phyloP scores from a whole-genome alignment of 2,113 vertebrate species.

The Amia ocellicauda region DNA sequence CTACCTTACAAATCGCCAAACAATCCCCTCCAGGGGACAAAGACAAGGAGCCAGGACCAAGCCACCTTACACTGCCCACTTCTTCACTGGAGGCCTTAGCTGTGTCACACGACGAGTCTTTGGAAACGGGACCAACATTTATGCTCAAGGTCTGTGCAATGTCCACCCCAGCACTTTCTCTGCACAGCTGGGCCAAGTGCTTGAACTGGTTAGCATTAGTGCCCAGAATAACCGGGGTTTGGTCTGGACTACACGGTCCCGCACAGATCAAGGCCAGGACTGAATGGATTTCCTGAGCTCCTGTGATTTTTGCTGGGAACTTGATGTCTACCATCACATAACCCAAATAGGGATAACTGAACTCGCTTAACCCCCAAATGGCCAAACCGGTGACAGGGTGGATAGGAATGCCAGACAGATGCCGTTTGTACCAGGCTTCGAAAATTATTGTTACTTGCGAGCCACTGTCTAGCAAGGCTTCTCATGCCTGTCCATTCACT shows the following conservation, averaged over 20 bases:
- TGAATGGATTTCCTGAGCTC: neutral
- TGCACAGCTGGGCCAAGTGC: slow-evolving; percentile 11
- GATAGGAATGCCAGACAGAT: slow-evolving; percentile 20
- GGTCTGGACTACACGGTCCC: slow-evolving; percentile 8
- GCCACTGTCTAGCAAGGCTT: slow-evolving; percentile 29
- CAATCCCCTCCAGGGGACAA: slow-evolving; percentile 7
- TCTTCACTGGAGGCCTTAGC: too few species aligned
- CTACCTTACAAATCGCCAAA: slow-evolving; percentile 9
- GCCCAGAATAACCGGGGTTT: slow-evolving; percentile 21
- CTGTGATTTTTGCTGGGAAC: slow-evolving; percentile 6
- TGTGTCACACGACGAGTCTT: too few species aligned
- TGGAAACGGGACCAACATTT: too few species aligned
- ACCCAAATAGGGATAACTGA: slow-evolving; percentile 23
- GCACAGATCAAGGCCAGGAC: slow-evolving; percentile 28
- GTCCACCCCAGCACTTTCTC: slow-evolving; percentile 7
- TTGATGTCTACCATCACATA: slow-evolving; percentile 22
- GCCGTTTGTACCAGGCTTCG: slow-evolving; percentile 9
- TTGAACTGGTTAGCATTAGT: slow-evolving; percentile 25
- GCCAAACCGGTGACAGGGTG: slow-evolving; percentile 22
- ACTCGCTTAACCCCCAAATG: slow-evolving; percentile 24
- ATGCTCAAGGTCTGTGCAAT: too few species aligned
- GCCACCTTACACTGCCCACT: slow-evolving; percentile 23
- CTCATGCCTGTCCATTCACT: slow-evolving; percentile 13
- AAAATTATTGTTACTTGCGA: slow-evolving; percentile 32
- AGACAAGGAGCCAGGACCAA: slow-evolving; percentile 17